Evolutionary conservation across 2,797 vertebrate species (phyloP), one percentile per base, ranked within the genome.

Genomic region (Myripristis murdjan): DNA sequence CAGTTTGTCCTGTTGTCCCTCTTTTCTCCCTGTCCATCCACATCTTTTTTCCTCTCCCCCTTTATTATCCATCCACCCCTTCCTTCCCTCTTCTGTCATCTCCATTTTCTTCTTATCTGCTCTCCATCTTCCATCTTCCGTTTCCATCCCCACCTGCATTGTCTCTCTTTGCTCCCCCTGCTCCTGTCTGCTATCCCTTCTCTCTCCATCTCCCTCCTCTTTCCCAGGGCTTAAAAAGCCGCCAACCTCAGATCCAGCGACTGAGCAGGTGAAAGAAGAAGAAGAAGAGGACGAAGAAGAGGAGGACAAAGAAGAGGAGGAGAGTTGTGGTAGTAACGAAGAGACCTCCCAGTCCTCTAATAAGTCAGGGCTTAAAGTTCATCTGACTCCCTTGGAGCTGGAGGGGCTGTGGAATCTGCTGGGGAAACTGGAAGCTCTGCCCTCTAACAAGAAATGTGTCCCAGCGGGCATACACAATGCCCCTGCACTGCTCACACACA

Each of bases 381-480:
- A 96, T 64, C 87, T 99, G 81, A 97, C 97, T 0, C 95, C 97
- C 0, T 96, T 98, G 18, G 98, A 99, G 85, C 91, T 97, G 75
- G 97, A 98, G 87, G 98, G 97, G 3, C 93, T 99, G 63, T 96
- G 95, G 89, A 98, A 95, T 89, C 96, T 99, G 15, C 91, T 99
- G 79, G 96, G 96, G 57, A 98, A 98, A 84, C 93, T 99, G 86
- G 97, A 99, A 85, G 88, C 97, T 0, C 93, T 99, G 55, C 97
- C 97, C 1, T 93, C 97, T 58, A 95, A 96, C 89, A 99, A 98
- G 94, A 98, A 97, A 78, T 98, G 96, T 31, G 96, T 99, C 54
- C 98, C 98, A n/a, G 95, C 96, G 0, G 98, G 98, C 41, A 98
- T 99, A 12, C 96, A 98, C 86, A 97, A 99, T 0, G 96, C 97